Base-by-base conservation (phyloP, 2,113 vertebrate species). In the Apodemus speciosus region DNA sequence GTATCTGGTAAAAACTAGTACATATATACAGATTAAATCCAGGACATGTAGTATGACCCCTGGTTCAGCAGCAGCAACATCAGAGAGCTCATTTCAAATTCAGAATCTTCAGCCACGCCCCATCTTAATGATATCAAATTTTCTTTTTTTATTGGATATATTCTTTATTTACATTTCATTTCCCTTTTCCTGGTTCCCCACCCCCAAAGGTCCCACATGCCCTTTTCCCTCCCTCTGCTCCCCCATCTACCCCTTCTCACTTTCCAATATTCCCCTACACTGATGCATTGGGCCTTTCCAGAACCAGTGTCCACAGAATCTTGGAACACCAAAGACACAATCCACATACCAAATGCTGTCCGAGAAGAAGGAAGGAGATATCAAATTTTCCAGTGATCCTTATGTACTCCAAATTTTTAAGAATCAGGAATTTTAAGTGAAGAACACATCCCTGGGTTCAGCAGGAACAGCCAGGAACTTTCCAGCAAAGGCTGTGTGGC, bases 1-100 rank as follows among this genome's bases (percentile, higher is more conserved):
- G 7, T 53, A 94, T n/a, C 68, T 92, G 68, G 43, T 90, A 53
- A 93, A 94, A 94, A 85, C 10, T 46, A 4, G 4, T 72, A 20
- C 15, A 51, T 56, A 62, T 9, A 38, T 71, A 25, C 13, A 4
- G 15, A 10, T 46, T 94, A 90, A 85, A 25, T 14, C 14, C 21
- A n/a, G 25, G 30, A 38, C 90, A 32, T 6, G 40, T 18, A 85
- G 14, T 68, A 9, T 62, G 38, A 35, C 62, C 32, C 62, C 23
- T 53, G 21, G 6, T 71, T 43, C 9, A 64, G 18, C 4, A 66
- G n/a, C 53, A 56, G 32, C 3, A 64, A 38, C 1, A 69, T 7
- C 35, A 76, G 25, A 38, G 6, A 89, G 6, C 16, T 76, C 35
- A 66, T 1, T 68, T 30, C 49, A 88, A 91, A 96, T 89, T 14